A percentile compares a stretch with the other conserved stretches of the same genome.
Evolutionary conservation across 2,888 invertebrate species (phyloP).

Genomic region (Sceliomorpha sp.): DNA sequence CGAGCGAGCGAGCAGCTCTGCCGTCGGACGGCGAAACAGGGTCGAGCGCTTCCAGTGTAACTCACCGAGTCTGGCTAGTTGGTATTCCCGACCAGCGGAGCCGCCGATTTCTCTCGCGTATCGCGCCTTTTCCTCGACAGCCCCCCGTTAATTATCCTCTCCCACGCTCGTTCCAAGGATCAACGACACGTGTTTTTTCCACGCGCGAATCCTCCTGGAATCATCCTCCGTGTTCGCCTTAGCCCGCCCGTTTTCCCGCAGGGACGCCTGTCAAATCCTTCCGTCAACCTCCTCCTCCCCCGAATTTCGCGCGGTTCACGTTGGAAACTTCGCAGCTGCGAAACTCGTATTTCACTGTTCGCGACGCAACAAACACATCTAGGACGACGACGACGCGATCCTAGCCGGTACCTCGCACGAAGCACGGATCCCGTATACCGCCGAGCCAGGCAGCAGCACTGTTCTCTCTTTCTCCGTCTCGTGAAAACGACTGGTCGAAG

Average conservation of each 20-base stretch:
- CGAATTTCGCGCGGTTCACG: too few relatives aligned
- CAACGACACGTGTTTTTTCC: too few relatives aligned
- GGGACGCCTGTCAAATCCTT: too few relatives aligned
- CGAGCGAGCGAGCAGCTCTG: slow-evolving; percentile 1
- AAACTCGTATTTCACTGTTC: slow-evolving; percentile 13
- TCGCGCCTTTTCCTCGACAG: too few relatives aligned
- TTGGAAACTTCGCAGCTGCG: too few relatives aligned
- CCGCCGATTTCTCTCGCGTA: too few relatives aligned
- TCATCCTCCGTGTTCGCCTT: too few relatives aligned
- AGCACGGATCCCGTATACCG: slow-evolving; percentile 50
- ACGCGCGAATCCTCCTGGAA: too few relatives aligned
- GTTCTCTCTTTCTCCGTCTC: slow-evolving; percentile 28
- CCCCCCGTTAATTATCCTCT: too few relatives aligned
- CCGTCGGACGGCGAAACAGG: slow-evolving; percentile 11
- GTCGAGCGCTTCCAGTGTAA: slow-evolving; percentile 17
- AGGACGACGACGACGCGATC: slow-evolving; percentile 44
- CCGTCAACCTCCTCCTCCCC: too few relatives aligned
- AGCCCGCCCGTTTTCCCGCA: too few relatives aligned
- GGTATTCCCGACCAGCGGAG: not conserved
- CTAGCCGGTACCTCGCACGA: slow-evolving; percentile 54
- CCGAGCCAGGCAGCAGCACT: slow-evolving; percentile 40
- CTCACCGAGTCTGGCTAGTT: not conserved
- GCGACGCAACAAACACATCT: slow-evolving; percentile 37
- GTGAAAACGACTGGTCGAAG: slow-evolving; percentile 6
- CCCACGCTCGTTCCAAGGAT: too few relatives aligned